Base-by-base conservation (phyloP, 1,140 invertebrate genomes). In the Diachasma alloeum region DNA sequence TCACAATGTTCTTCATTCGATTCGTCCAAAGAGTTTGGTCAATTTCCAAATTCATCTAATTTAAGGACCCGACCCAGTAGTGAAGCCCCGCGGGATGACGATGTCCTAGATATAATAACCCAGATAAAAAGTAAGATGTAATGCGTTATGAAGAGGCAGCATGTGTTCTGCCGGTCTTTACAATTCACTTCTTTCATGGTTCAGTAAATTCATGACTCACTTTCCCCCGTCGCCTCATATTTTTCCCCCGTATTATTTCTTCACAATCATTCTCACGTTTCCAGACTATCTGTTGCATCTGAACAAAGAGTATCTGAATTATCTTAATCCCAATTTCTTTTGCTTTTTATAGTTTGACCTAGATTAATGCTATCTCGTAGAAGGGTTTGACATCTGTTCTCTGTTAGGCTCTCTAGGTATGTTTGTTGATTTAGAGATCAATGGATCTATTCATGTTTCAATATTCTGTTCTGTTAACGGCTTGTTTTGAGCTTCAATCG, bases 121-220 rank as follows among this genome's bases (percentile, higher is more conserved):
- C n/a, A 53, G 4, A 53, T 53, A 19, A 53, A 19, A 19, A 6
- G 17, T 17, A 24, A 31, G 24, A 63, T 63, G 59, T 31, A 63
- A 63, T 26, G 59, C 4, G 11, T 63, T 63, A 53, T 17, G 17
- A 53, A 53, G 48, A 53, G 17, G n/a, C 48, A 15, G 59, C 59
- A 63, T 31, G 4, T 63, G 24, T 10, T 63, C 19, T 26, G 22
- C 22, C 8, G 22, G 19, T 63, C 24, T 63, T 63, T 4, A 63
- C 22, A 26, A 31, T 24, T 63, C 11, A 63, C 24, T 63, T 63
- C 19, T 24, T 63, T 63, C 59, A 26, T 13, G 59, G 59, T 26
- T 63, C 22, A 63, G 59, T 63, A 13, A 63, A 63, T 63, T 24
- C 59, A 63, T 63, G 59, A 63, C 59, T 63, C 59, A 63, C 59